Percentiles rank a stretch among this genome's conserved stretches.
Evolutionary conservation across 2,113 vertebrate species (phyloP).

Genomic region (Lota lota): DNA sequence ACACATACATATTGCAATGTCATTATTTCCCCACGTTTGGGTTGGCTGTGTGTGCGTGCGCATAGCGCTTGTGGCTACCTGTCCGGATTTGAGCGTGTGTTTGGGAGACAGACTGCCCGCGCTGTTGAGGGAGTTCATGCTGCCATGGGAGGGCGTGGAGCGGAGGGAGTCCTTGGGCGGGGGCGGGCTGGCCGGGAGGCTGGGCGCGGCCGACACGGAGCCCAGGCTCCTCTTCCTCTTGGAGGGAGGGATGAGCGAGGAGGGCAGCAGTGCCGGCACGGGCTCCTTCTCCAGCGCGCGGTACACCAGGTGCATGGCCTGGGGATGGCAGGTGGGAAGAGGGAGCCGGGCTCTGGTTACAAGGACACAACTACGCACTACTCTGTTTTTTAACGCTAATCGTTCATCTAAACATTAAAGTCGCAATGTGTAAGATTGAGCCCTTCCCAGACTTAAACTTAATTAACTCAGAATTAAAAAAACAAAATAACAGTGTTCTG

Average conservation of each 20-base stretch:
- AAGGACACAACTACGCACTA: too few species aligned
- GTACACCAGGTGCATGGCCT: constrained; percentile 99
- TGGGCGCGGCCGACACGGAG: constrained; percentile 76
- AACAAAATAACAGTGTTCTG: too few species aligned
- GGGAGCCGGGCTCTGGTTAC: too few species aligned
- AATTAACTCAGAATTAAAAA: too few species aligned
- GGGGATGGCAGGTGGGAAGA: constrained; percentile 21
- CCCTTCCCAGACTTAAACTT: too few species aligned
- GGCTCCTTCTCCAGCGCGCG: constrained; percentile 96
- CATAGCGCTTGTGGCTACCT: constrained; percentile 69
- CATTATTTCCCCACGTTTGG: too few species aligned
- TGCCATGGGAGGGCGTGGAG: constrained; percentile 92
- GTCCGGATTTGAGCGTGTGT: constrained; percentile 83
- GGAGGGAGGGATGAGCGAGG: constrained; percentile 85
- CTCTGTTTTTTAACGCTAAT: too few species aligned
- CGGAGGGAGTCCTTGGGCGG: constrained; percentile 90
- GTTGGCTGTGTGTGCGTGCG: neutral
- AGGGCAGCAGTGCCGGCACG: constrained; percentile 85
- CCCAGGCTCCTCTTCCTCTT: constrained; percentile 89
- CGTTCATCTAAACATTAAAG: too few species aligned
- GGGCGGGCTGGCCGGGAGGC: constrained; percentile 87
- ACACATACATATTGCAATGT: too few species aligned
- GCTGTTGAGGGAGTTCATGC: constrained; percentile 90
- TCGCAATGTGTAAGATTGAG: too few species aligned
- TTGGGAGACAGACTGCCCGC: constrained; percentile 90